phyloP scores from a whole-genome alignment of 1,140 invertebrate species.

The Philopotamus ludificatus region DNA sequence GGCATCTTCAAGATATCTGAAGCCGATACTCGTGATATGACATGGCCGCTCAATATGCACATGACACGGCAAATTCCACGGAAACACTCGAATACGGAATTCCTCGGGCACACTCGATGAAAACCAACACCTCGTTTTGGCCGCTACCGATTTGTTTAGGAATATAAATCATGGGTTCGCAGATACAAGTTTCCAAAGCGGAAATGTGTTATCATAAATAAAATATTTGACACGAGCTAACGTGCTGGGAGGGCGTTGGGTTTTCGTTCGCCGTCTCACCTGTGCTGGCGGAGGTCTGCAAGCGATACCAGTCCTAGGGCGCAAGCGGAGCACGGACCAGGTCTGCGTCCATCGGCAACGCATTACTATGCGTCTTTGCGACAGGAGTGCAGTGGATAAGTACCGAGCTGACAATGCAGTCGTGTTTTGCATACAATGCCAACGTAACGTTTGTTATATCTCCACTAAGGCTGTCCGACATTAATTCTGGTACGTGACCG shows the following conservation, averaged over 20 bases:
- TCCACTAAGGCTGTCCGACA: constrained; percentile 18
- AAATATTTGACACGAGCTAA: neutral
- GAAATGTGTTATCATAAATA: neutral
- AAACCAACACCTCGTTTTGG: too few relatives aligned
- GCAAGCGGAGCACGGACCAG: neutral
- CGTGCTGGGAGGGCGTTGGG: neutral
- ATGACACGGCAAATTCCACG: too few relatives aligned
- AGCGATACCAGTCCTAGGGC: neutral
- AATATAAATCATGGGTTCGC: too few relatives aligned
- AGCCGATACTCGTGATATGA: too few relatives aligned
- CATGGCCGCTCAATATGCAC: too few relatives aligned
- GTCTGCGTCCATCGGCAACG: neutral
- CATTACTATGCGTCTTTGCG: neutral
- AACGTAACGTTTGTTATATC: constrained; percentile 23
- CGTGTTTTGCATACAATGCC: constrained; percentile 24
- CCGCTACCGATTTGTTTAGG: too few relatives aligned
- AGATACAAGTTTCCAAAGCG: neutral
- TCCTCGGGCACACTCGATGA: too few relatives aligned
- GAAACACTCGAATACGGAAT: too few relatives aligned
- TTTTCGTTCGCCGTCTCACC: neutral
- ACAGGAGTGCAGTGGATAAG: constrained; percentile 6
- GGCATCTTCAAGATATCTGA: neutral
- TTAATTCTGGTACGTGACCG: constrained; percentile 18
- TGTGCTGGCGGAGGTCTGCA: neutral
- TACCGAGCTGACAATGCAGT: constrained; percentile 14